Percentiles rank a stretch among this genome's conserved stretches.
Evolutionary conservation across 2,797 vertebrate genomes (phyloP).

Genomic region (Capromys pilorides): DNA sequence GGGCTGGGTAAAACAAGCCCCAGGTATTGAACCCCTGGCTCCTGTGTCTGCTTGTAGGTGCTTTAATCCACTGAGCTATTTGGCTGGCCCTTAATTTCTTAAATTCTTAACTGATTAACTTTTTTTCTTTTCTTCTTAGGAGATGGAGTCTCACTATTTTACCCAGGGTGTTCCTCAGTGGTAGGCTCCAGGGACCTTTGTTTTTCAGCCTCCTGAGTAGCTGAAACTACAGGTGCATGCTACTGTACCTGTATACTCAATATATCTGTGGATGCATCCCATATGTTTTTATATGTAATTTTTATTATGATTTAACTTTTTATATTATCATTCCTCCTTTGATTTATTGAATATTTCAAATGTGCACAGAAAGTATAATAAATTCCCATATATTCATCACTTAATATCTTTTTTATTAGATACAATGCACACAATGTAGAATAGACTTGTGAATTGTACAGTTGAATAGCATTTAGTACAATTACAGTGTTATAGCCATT

Average conservation of each 20-base stretch:
- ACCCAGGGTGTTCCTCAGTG: too few relatives aligned
- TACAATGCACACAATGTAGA: background rate
- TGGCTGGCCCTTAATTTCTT: background rate
- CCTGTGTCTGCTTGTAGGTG: too few relatives aligned
- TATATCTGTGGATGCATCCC: background rate
- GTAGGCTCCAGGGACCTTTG: too few relatives aligned
- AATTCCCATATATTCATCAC: background rate
- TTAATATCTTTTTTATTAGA: background rate
- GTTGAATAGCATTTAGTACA: background rate
- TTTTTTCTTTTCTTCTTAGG: background rate
- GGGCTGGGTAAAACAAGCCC: too few relatives aligned
- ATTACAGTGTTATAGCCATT: background rate
- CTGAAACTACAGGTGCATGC: too few relatives aligned
- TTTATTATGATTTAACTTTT: conserved; percentile 16
- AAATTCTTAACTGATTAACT: background rate
- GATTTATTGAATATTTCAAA: conserved; percentile 6
- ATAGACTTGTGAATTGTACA: background rate
- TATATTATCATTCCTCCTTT: background rate
- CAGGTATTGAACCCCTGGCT: too few relatives aligned
- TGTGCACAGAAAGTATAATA: background rate
- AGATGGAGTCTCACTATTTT: too few relatives aligned
- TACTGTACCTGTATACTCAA: background rate
- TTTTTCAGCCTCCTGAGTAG: too few relatives aligned
- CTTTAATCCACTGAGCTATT: too few relatives aligned
- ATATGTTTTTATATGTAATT: background rate